Base-by-base conservation (phyloP, 53 echinoderm and acorn worm species). In the Pentamera pediparva region DNA sequence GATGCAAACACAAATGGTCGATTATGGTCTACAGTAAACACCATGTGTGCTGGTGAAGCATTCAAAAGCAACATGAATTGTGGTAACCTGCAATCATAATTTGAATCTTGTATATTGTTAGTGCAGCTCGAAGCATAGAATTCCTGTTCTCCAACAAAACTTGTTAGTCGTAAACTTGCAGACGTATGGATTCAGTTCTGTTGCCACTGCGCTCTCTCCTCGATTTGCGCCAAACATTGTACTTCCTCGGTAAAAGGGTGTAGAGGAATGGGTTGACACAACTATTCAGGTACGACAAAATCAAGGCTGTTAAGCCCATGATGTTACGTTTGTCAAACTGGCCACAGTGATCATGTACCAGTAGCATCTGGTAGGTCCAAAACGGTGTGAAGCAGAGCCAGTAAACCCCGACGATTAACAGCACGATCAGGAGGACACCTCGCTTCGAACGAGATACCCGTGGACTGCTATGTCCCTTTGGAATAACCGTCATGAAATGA, bases 351-450 rank as follows among this genome's bases (percentile, higher is more conserved):
- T 76, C 79, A 37, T 79, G 43, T 0, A 79, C 49, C 24, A 65
- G n/a, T 19, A 84, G 35, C 34, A 88, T 74, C 61, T 78, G 78
- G 32, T 74, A 83, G n/a, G 70, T 55, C 88, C 88, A 88, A 41
- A 79, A 88, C 13, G 88, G 88, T 3, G 77, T 82, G 52, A 77
- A 88, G 37, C 88, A 88, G 19, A 83, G 24, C 79, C 88, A 88
- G 38, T 78, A 88, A 15, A 83, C 79, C 15, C 74, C 32, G 1
- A 79, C 88, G 35, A 88, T 79, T 3, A 88, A 60, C 24, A 83
- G 74, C 4, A 88, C 88, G 4, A 88, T 79, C 27, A 67, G 70
- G 13, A 74, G 75, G 0, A 79, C 88, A 2, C 83, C 65, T 19
- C 79, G 79, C 28, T 79, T 83, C 8, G 83, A 83, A 12, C 70